Conservation (phyloP, 2,888 invertebrate species). For the Drosophila monieri region DNA sequence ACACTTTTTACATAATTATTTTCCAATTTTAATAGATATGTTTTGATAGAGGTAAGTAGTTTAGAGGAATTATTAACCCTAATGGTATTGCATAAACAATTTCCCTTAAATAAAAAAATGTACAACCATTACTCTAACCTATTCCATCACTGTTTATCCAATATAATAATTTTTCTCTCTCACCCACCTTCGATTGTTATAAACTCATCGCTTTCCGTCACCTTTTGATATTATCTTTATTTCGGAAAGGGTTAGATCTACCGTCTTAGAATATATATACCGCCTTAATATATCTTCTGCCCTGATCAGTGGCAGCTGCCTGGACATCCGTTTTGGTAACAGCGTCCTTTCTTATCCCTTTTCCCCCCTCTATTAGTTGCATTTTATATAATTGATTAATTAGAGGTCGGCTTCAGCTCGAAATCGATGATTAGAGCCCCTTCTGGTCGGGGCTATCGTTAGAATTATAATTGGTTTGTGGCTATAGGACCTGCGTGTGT, state of each 20-base stretch:
- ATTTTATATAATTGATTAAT: constrained; percentile 83
- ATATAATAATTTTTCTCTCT: background rate
- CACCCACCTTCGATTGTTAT: background rate
- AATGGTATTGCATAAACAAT: no score
- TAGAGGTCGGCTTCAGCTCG: constrained; percentile 79
- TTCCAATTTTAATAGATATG: no score
- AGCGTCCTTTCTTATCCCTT: constrained; percentile 57
- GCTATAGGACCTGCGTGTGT: constrained; percentile 2
- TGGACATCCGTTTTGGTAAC: constrained; percentile 2
- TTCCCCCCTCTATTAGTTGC: constrained; percentile 54
- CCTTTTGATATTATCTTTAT: constrained; percentile 4
- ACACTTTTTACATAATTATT: background rate
- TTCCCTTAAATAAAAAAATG: no score
- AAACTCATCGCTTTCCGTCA: constrained; percentile 12
- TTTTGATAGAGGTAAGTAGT: no score
- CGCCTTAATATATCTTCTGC: background rate
- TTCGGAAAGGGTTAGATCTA: constrained; percentile 21
- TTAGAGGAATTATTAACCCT: no score
- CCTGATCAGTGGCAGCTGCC: constrained; percentile 33
- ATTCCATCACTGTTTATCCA: no score
- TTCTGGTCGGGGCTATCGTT: constrained; percentile 55
- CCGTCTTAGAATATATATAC: background rate
- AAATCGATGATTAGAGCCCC: background rate
- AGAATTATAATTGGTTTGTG: constrained; percentile 80
- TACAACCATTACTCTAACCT: no score